Evolutionary conservation across 2,797 vertebrate genomes (phyloP).

Genomic region (Myotis pilosus): DNA sequence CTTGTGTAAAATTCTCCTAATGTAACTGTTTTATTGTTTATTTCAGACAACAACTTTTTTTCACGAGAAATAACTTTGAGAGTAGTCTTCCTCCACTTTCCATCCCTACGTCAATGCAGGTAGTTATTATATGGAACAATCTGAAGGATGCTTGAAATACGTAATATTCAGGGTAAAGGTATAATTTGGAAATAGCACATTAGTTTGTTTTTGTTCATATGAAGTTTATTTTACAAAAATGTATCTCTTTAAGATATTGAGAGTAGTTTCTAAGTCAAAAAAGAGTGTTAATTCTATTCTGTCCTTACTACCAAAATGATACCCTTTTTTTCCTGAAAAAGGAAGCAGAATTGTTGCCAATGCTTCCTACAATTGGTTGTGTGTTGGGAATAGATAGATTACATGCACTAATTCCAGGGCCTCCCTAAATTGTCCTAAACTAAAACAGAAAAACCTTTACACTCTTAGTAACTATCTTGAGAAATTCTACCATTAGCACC

Average conservation of each 20-base stretch:
- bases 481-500: not conserved
- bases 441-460: not conserved
- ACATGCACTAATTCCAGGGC: not conserved
- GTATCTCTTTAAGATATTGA: not conserved
- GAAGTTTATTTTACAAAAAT: not conserved
- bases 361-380: not conserved
- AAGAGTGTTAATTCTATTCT: not conserved
- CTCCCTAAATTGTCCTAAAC: not conserved
- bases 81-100: constrained; percentile 46
- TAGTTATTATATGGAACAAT: not conserved
- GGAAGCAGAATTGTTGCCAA: not conserved
- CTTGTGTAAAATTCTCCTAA: not conserved
- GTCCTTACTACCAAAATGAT: not conserved
- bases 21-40: not conserved
- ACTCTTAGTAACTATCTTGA: not conserved
- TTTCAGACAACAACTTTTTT: constrained; percentile 60
- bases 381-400: not conserved
- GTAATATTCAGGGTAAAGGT: too few species aligned
- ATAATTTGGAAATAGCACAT: not conserved
- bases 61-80: constrained; percentile 33
- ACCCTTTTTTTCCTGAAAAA: not conserved
- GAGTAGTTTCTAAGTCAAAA: not conserved
- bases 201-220: not conserved
- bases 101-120: not conserved
- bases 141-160: not conserved